Base-by-base conservation (phyloP, 1,140 invertebrate species). In the Micrasema longulum region DNA sequence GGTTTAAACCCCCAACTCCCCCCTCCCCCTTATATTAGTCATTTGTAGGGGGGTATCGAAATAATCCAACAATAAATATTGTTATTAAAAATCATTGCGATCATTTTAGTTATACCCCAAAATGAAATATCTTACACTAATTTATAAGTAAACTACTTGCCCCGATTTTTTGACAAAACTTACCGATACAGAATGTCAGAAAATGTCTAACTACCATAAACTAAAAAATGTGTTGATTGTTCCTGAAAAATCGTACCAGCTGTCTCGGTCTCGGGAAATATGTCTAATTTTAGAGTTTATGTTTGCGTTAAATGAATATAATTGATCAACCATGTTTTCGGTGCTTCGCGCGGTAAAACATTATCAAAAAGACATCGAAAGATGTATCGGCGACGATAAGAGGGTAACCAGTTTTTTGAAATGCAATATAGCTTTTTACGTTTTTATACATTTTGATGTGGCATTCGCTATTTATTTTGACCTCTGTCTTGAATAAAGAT, bases 291-390 rank as follows among this genome's bases (percentile, higher is more conserved):
- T 69, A 69, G 68, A 62, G 53, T 62, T 48, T 69, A 62, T 43
- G 41, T 63, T 63, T 63, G 55, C 23, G 36, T 62, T 69, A 48
- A 48, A 50, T 60, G 36, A 48, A 35, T 63, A 47, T 41, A 16
- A 69, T n/a, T 36, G 7, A 55, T 57, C 62, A 52, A 55, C n/a
- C 52, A 74, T 74, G 73, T 60, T 66, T 14, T 57, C 65, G 16
- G 47, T 72, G 23, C 45, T 72, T 52, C 70, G 62, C 23, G 52
- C 50, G 47, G 71, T 76, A 31, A 76, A 63, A 35, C 74, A 76
- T 68, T 76, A 76, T 50, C 74, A 76, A 53, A 60, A 47, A 16
- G 66, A 72, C 60, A 64, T 76, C 26, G 74, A 76, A 65, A 52
- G 62, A 22, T 52, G 50, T 43, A 38, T 9, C 22, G 20, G 31